phyloP scores from a whole-genome alignment of 2,113 vertebrate species.

The Aramus guarauna region DNA sequence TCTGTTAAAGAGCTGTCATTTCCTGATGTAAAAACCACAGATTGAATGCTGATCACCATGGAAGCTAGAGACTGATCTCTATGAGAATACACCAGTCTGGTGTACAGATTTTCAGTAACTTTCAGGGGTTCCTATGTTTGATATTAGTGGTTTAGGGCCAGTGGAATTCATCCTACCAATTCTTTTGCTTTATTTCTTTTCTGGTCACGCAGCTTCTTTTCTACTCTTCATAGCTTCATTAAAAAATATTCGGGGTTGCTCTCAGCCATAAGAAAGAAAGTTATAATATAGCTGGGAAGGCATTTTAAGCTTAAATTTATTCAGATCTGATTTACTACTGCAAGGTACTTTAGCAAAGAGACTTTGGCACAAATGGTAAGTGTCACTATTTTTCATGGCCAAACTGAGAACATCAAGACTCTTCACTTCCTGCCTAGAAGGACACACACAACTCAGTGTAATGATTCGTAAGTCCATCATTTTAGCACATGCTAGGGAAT shows the following conservation, averaged over 20 bases:
- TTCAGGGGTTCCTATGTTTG: not conserved
- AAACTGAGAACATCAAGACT: not conserved
- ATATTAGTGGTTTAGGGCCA: not conserved
- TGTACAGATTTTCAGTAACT: not conserved
- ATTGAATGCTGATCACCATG: not conserved
- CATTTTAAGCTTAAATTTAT: not conserved
- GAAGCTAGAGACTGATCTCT: not conserved
- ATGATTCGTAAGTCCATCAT: rapidly evolving
- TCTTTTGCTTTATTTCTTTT: not conserved
- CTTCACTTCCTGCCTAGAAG: not conserved
- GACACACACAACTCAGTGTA: not conserved
- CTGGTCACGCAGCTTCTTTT: not conserved
- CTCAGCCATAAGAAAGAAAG: not conserved
- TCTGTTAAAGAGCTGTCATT: not conserved
- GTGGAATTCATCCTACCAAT: not conserved
- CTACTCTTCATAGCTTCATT: not conserved
- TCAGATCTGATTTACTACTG: not conserved
- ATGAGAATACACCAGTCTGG: not conserved
- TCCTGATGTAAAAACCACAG: not conserved
- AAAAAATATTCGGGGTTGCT: not conserved
- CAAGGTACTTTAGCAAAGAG: not conserved
- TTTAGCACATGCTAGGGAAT: not conserved
- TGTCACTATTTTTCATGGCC: not conserved
- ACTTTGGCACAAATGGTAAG: not conserved
- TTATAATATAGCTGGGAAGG: not conserved